Conservation (phyloP, 2,797 vertebrate species). For the Cyclura pinguis region DNA sequence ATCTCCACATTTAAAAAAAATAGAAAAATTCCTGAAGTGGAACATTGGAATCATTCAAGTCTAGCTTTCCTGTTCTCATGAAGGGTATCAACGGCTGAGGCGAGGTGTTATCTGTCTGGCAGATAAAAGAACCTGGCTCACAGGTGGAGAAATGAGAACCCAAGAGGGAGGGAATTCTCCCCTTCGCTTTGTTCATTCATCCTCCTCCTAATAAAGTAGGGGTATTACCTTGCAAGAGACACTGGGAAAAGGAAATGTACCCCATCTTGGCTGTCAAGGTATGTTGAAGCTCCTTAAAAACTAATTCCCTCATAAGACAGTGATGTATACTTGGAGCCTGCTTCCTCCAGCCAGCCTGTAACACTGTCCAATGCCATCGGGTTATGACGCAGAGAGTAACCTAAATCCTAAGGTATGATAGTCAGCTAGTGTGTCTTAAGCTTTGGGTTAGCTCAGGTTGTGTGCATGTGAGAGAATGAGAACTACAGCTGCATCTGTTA, state of each 20-base stretch:
- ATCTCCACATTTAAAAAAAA: neutral
- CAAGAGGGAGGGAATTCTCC: neutral
- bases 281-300: neutral
- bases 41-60: neutral
- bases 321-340: neutral
- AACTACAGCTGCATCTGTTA: neutral
- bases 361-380: neutral
- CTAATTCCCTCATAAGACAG: neutral
- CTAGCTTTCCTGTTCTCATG: neutral
- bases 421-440: neutral
- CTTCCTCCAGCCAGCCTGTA: neutral
- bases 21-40: neutral
- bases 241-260: neutral
- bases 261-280: neutral
- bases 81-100: neutral
- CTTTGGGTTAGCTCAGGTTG: neutral
- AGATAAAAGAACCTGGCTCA: neutral
- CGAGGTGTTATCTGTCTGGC: neutral
- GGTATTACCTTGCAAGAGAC: neutral
- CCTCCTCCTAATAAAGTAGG: neutral
- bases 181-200: neutral
- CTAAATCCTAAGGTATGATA: neutral
- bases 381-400: neutral
- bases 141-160: neutral
- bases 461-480: neutral